A percentile compares a stretch with the other conserved stretches of the same genome.
These are phyloP conservation scores for Campopleginae sp. DNA, from an alignment of 2,888 invertebrate genomes.

Conservation along the genomic window DNA sequence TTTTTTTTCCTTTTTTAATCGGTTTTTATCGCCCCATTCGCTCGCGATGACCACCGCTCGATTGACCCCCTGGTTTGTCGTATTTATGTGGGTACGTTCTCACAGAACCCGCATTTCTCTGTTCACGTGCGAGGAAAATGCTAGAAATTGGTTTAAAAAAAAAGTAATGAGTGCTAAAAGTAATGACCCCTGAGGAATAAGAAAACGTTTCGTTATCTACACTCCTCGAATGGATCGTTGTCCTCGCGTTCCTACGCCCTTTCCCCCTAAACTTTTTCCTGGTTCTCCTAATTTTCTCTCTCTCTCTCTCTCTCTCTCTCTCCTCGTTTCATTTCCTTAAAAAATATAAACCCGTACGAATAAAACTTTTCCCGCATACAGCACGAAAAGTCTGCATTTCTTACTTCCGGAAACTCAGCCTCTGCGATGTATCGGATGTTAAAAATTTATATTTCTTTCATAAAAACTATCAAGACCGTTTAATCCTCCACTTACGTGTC, in stretches of 20 bases:
- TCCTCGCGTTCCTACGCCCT: background rate
- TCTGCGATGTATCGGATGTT: background rate
- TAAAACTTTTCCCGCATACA: background rate
- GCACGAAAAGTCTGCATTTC: background rate
- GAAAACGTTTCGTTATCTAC: background rate
- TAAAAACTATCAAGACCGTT: background rate
- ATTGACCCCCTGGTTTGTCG: constrained; percentile 7
- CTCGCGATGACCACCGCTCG: constrained; percentile 4
- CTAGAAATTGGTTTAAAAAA: background rate
- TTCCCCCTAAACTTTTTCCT: background rate
- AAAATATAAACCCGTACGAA: background rate
- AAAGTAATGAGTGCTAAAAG: background rate
- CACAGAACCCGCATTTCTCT: background rate
- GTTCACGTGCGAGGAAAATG: background rate
- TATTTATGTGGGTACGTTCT: background rate
- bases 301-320: background rate
- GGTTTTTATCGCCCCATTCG: background rate
- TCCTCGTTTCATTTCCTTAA: background rate
- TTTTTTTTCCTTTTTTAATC: background rate
- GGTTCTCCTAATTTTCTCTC: background rate
- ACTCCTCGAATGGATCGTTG: background rate
- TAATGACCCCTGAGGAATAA: background rate
- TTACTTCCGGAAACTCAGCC: background rate
- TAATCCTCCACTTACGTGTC: background rate
- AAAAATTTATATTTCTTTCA: background rate